Evolutionary conservation across 2,888 invertebrate genomes (phyloP), one percentile per base, ranked within the genome.

Genomic region (Nomada hirtipes): DNA sequence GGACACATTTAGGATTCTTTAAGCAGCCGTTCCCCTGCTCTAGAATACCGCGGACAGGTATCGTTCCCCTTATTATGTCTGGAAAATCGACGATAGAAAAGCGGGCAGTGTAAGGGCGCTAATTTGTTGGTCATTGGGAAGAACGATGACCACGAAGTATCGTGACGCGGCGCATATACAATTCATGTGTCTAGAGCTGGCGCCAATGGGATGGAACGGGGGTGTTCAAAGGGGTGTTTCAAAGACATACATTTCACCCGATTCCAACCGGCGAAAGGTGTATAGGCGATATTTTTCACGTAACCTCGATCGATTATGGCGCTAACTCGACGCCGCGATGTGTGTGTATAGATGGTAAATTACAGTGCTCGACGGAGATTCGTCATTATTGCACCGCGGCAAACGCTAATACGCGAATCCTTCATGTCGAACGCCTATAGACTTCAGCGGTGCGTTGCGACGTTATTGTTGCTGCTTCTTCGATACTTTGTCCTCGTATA

Each of bases 151-250:
- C 61, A 42, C 52, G 42, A 68, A 63, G 82, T 79, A 85, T 86
- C 82, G 79, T 67, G 72, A 75, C 76, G 60, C 20, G 44, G 50
- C 59, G 73, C 76, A 86, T 82, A 65, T 70, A 86, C 76, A 79
- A 86, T 86, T 84, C 79, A 82, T 75, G 79, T 20, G 70, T 81
- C 67, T 53, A 64, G 79, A 84, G 82, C 36, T 47, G 23, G 67
- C 67, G 86, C 69, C 86, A 82, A 84, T 86, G 75, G 77, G 75
- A 72, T 61, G 70, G 82, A 73, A 57, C 64, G 10, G 70, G 79
- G 72, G 71, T 70, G 64, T 20, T 57, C 64, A 61, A 52, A 57
- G 57, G 20, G 75, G 42, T 61, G 64, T 68, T 83, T 75, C 71
- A 61, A 68, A 82, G 67, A 70, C 55, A 60, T 61, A 78, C 67